Conservation (phyloP, 2,888 invertebrate genomes). For the Halictus ligatus region DNA sequence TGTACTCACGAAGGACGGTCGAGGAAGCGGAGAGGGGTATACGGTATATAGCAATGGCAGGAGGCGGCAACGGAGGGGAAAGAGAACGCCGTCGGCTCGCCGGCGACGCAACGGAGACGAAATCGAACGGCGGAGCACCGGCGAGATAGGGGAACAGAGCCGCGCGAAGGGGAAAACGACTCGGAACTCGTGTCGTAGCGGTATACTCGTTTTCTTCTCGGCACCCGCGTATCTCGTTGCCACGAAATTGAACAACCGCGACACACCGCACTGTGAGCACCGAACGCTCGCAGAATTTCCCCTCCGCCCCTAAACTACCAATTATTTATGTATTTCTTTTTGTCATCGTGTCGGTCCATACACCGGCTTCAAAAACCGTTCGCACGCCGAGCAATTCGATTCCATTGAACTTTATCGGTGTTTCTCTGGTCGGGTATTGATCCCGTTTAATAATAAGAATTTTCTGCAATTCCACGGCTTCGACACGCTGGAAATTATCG, state of each 20-base stretch:
- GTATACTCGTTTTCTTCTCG: constrained; percentile 70
- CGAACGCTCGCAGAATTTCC: background rate
- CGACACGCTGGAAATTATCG: background rate
- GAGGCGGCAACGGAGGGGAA: background rate
- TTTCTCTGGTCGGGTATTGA: background rate
- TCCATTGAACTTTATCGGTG: background rate
- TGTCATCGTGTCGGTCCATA: background rate
- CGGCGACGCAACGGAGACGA: background rate
- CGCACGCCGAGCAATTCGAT: background rate
- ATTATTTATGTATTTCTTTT: constrained; percentile 9
- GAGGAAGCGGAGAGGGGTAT: constrained; percentile 53
- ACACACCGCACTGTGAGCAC: constrained; percentile 31
- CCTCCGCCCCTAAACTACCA: background rate
- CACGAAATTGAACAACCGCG: constrained; percentile 69
- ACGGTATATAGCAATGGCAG: constrained; percentile 40
- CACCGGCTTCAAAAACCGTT: background rate
- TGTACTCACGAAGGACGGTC: constrained; percentile 63
- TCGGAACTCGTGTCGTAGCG: constrained; percentile 74
- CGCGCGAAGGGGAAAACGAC: constrained; percentile 71
- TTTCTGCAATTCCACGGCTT: background rate
- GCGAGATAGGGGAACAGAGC: constrained; percentile 35
- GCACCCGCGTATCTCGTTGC: constrained; percentile 63
- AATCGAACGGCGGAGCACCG: background rate
- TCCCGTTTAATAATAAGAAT: constrained; percentile 1
- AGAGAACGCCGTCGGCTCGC: background rate